Evolutionary conservation across 2,888 invertebrate genomes (phyloP), one percentile per base, ranked within the genome.

Genomic region (Epinotia brunnichana): DNA sequence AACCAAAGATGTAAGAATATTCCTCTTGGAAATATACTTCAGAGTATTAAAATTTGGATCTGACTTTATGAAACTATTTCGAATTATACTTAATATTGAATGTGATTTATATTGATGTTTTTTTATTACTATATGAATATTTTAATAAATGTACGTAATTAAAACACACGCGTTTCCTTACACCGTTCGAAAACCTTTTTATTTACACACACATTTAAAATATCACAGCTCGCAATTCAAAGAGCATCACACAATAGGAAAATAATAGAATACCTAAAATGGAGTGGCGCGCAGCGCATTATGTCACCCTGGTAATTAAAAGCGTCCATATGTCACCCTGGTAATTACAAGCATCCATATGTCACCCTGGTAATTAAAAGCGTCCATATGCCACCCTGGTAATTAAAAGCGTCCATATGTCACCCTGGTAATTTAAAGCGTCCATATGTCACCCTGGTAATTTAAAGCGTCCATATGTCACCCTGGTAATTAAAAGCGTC

Each of bases 221-320:
- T 84, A 85, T 85, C 85, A 85, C 85, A 85, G 83, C 63, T 70
- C 70, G 35, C 10, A 59, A 24, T 29, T 44, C 3, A 67, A 53
- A 59, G 21, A 68, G 24, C 71, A 71, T 29, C 53, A 48, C 44
- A 64, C 54, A 41, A 15, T 39, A 56, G 56, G 35, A 19, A 35
- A 64, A 59, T 53, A 21, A 64, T 51, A n/a, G 2, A 53, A 35
- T 64, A 15, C 39, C 21, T 56, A 54, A 60, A 48, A 13, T n/a
- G 48, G 48, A 7, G 48, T n/a, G 48, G 48, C 48, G n/a, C 48
- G 48, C n/a, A 41, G 41, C 41, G 41, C 41, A 41, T 13, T n/a
- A 13, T 41, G 41, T 13, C 41, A 41, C 41, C 41, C 13, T 3
- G 0, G 10, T 2, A 2, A 41, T 48, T 13, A 48, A 48, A 48